These are phyloP conservation scores for Chitala chitala DNA, from an alignment of 2,113 vertebrate species.

Conservation along the genomic window DNA sequence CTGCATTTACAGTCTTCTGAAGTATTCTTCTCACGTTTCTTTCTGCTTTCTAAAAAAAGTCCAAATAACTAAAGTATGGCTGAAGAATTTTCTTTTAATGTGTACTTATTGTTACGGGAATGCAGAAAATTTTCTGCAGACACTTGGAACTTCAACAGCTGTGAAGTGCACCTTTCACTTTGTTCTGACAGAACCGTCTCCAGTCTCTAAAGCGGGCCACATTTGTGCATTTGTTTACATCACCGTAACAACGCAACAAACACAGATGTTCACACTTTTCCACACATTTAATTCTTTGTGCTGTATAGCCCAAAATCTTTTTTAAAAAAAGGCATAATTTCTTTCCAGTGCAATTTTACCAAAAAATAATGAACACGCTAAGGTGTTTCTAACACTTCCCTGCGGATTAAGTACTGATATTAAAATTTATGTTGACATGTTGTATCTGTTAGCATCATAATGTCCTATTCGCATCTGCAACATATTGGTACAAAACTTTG, in stretches of 20 bases:
- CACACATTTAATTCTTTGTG: too few species aligned
- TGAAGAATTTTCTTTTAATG: too few species aligned
- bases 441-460: background rate
- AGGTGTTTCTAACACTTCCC: too few species aligned
- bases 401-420: background rate
- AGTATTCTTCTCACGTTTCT: too few species aligned
- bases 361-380: too few species aligned
- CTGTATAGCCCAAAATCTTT: background rate
- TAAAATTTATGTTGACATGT: background rate
- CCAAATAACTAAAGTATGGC: too few species aligned
- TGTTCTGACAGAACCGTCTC: background rate
- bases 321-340: background rate
- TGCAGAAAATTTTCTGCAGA: too few species aligned
- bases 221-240: constrained; percentile 25
- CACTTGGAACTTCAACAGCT: constrained; percentile 16
- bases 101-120: too few species aligned
- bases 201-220: constrained; percentile 24
- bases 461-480: background rate
- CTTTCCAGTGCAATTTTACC: too few species aligned
- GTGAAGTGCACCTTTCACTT: constrained; percentile 12
- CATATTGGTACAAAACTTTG: background rate
- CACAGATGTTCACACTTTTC: constrained; percentile 18
- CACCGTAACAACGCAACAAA: constrained; percentile 27
- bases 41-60: background rate
- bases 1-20: too few species aligned